Evolutionary conservation across 1,140 invertebrate genomes (phyloP), one percentile per base, ranked within the genome.

Genomic region (Zophobas atratus): DNA sequence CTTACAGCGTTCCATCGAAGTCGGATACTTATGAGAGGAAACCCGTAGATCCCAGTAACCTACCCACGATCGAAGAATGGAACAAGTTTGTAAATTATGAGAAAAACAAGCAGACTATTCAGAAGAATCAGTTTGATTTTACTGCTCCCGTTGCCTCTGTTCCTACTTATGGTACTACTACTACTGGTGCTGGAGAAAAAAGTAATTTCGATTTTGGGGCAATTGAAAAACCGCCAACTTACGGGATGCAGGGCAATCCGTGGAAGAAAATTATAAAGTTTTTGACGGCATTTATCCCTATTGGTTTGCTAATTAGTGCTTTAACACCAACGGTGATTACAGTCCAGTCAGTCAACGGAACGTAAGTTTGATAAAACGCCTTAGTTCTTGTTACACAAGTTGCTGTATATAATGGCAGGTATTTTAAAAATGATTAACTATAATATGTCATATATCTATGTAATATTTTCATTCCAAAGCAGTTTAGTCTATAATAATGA

Each of bases 241-340:
- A 73, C 1, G 70, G 74, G 38, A 43, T 38, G 53, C 56, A 73
- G 43, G 38, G 49, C 6, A 75, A 70, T 46, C 87, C 88, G 0
- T 89, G 87, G 88, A 87, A 87, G 80, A 87, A 87, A 70, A 82
- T 90, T 6, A 82, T 90, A 0, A 87, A 88, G 72, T 84, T 90
- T 79, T 82, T 90, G 57, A 88, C 88, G 1, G 87, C 90, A 33
- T 85, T 90, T 77, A 85, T 91, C 55, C 90, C 90, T 0, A 88
- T 90, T 6, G 89, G 90, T 0, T 83, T 91, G 41, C 87, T 91
- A 76, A 86, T 90, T 35, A 89, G 89, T 32, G 89, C 90, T 0
- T 83, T 90, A 43, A 89, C 89, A 0, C 90, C 90, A 1, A 88
- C 83, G 60, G 82, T 91, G 76, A 86, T 91, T 75, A 89, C 86